A percentile compares a stretch with the other conserved stretches of the same genome.
Evolutionary conservation across 35 echinoderm and acorn worm genomes (phyloP).

Genomic region (Strongylocentrotus purpuratus): DNA sequence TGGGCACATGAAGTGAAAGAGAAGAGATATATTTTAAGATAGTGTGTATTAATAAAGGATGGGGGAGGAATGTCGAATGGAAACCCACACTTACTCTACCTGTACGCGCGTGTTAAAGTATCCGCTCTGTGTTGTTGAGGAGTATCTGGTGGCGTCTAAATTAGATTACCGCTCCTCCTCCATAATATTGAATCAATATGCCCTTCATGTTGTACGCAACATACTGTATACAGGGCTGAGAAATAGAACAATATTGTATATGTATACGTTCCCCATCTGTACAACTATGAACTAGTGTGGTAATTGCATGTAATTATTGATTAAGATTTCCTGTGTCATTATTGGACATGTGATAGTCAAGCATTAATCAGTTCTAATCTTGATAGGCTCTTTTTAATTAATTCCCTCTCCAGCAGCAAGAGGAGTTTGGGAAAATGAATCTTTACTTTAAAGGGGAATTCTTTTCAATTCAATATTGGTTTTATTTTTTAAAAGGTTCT

Average conservation of each 20-base stretch:
- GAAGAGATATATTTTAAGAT: neutral
- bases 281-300: neutral
- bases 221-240: neutral
- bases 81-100: too few relatives aligned
- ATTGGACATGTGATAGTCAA: neutral
- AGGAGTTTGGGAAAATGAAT: too few relatives aligned
- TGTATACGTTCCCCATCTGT: neutral
- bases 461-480: too few relatives aligned
- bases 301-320: neutral
- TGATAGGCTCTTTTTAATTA: too few relatives aligned
- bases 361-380: neutral
- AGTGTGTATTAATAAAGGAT: too few relatives aligned
- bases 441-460: too few relatives aligned
- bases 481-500: too few relatives aligned
- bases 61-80: too few relatives aligned
- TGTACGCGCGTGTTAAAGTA: neutral
- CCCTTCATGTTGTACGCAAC: neutral
- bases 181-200: neutral
- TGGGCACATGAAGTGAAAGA: neutral
- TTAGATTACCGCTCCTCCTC: neutral
- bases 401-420: too few relatives aligned
- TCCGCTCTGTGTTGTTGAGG: too few relatives aligned
- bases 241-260: too few relatives aligned
- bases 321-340: neutral
- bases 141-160: neutral